A percentile compares a stretch with the other conserved stretches of the same genome.
These are phyloP conservation scores for Tautogolabrus adspersus DNA, from an alignment of 2,113 vertebrate species.

Conservation along the genomic window DNA sequence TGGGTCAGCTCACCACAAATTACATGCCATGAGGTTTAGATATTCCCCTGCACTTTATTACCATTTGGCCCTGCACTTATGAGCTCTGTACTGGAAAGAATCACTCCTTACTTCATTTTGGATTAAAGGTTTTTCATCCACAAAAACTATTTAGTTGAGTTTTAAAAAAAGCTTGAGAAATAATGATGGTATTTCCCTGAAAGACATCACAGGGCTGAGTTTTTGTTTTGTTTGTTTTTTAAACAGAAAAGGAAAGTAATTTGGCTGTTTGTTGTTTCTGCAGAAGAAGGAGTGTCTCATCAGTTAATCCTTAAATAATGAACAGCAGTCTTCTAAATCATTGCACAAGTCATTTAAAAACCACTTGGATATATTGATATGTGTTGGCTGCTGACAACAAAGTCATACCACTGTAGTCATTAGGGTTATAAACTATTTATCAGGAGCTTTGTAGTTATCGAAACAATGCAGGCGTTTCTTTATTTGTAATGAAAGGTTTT, in stretches of 20 bases:
- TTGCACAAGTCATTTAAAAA: slow-evolving; percentile 19
- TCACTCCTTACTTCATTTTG: slow-evolving; percentile 7
- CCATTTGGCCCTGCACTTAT: slow-evolving; percentile 35
- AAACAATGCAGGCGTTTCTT: background rate
- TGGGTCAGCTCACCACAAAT: slow-evolving; percentile 63
- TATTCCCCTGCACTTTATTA: slow-evolving; percentile 40
- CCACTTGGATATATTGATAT: background rate
- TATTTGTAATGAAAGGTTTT: background rate
- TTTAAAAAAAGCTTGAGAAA: slow-evolving; percentile 3
- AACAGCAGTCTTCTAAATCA: background rate
- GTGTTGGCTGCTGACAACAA: background rate
- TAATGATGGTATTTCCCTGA: background rate
- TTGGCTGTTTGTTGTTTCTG: background rate
- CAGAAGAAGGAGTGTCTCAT: slow-evolving; percentile 1
- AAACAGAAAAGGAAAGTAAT: background rate
- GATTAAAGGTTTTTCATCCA: slow-evolving; percentile 23
- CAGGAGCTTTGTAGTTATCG: background rate
- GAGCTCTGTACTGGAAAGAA: slow-evolving; percentile 15
- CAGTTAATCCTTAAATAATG: slow-evolving; percentile 2
- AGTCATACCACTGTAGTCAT: background rate
- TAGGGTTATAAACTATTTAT: background rate
- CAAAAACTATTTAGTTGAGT: slow-evolving; percentile 1
- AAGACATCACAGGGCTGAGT: too few relatives aligned
- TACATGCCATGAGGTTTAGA: slow-evolving; percentile 46
- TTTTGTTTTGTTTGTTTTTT: too few relatives aligned